Evolutionary conservation across 1,140 invertebrate species (phyloP).

Genomic region (Atta colombica): DNA sequence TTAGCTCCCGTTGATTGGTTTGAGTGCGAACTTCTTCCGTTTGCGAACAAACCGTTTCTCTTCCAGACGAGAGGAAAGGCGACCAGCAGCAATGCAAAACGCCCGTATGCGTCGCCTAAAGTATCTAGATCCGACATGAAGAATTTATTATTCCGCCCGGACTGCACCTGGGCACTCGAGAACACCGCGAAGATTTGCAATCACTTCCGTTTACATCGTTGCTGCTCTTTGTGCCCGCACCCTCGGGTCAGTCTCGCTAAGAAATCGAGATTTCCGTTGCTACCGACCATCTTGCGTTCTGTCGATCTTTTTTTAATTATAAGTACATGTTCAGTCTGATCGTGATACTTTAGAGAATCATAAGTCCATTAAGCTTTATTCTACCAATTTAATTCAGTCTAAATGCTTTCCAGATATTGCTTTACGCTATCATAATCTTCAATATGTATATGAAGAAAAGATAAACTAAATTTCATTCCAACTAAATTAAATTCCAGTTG

Average conservation of each 20-base stretch:
- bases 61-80: constrained; percentile 27
- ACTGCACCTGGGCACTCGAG: constrained; percentile 84
- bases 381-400: neutral
- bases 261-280: constrained; percentile 82
- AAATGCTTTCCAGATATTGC: neutral
- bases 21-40: constrained; percentile 66
- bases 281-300: constrained; percentile 69
- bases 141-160: constrained; percentile 77
- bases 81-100: constrained; percentile 46
- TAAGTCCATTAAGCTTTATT: neutral
- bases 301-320: neutral
- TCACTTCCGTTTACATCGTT: constrained; percentile 77
- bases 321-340: neutral
- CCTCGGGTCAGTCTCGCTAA: constrained; percentile 70
- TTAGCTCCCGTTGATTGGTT: constrained; percentile 71
- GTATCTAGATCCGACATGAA: constrained; percentile 75
- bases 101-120: constrained; percentile 71
- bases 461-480: neutral
- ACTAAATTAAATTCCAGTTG: neutral
- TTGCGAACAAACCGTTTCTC: constrained; percentile 32
- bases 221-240: constrained; percentile 70
- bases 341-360: constrained; percentile 8
- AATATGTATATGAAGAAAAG: neutral
- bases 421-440: neutral
- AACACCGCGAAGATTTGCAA: constrained; percentile 81